These are phyloP conservation scores for Sebastes baramenuke DNA, from an alignment of 2,797 vertebrate species.

Conservation along the genomic window DNA sequence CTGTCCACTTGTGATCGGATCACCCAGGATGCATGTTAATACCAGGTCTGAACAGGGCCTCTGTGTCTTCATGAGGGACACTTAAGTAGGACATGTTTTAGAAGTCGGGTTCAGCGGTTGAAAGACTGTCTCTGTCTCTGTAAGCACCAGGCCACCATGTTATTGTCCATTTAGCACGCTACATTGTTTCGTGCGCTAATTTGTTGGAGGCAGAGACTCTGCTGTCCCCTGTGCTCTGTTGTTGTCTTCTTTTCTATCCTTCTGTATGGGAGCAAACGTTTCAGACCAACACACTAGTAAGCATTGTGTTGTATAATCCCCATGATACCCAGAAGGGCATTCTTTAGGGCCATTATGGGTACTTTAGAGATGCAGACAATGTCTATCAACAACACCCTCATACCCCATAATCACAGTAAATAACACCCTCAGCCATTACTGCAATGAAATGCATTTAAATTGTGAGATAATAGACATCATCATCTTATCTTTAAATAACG, in stretches of 20 bases:
- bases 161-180: background rate
- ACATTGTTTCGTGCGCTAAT: background rate
- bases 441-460: slow-evolving; percentile 25
- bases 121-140: background rate
- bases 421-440: slow-evolving; percentile 10
- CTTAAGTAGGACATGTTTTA: background rate
- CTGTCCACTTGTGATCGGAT: too few species aligned
- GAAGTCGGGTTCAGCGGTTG: background rate
- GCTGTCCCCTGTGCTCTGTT: background rate
- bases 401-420: slow-evolving; percentile 21
- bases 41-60: background rate
- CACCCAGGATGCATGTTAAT: background rate
- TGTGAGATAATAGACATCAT: slow-evolving; percentile 22
- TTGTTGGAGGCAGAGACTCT: background rate
- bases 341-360: slow-evolving; percentile 32
- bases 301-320: slow-evolving; percentile 6
- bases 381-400: slow-evolving; percentile 29
- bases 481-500: slow-evolving; percentile 9
- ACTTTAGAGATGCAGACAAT: slow-evolving; percentile 17
- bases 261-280: background rate
- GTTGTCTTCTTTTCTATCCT: slow-evolving; percentile 9
- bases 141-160: background rate
- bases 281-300: slow-evolving; percentile 15
- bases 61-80: background rate
- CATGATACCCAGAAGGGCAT: slow-evolving; percentile 28